Conservation (phyloP, 2,797 vertebrate genomes). For the Pelobates cultripes region DNA sequence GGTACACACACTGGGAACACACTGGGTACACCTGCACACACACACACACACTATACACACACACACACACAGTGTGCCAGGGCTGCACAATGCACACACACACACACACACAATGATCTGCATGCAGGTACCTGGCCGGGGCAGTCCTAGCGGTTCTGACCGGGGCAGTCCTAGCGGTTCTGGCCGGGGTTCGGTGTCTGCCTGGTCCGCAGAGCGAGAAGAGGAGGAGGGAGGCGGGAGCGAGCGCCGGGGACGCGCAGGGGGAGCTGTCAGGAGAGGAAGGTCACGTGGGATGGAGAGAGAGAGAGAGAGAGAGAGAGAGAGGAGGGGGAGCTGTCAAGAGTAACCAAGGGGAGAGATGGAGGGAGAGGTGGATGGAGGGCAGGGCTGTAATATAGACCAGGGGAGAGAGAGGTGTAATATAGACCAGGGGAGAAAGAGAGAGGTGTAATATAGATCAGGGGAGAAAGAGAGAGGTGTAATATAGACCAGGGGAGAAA, state of each 20-base stretch:
- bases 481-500: too few relatives aligned
- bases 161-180: slow-evolving; percentile 38
- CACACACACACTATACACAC: background rate
- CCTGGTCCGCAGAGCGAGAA: slow-evolving; percentile 45
- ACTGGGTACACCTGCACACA: background rate
- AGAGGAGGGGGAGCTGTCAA: slow-evolving; percentile 11
- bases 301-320: background rate
- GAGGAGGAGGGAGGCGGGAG: slow-evolving; percentile 18
- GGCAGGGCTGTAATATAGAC: too few relatives aligned
- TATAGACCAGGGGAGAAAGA: too few relatives aligned
- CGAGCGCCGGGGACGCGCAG: slow-evolving; percentile 38
- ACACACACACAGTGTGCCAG: background rate
- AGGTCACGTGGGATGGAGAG: slow-evolving; percentile 28
- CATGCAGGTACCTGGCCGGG: slow-evolving; percentile 41
- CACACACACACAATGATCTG: background rate
- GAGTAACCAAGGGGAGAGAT: background rate
- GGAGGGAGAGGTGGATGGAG: too few relatives aligned
- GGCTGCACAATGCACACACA: background rate
- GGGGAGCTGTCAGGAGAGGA: slow-evolving; percentile 42
- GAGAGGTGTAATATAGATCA: too few relatives aligned
- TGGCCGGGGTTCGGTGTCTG: slow-evolving; percentile 45
- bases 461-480: too few relatives aligned
- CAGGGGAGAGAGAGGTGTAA: too few relatives aligned
- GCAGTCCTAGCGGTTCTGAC: slow-evolving; percentile 41
- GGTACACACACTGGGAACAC: background rate